Percentiles rank a stretch among this genome's conserved stretches.
Evolutionary conservation across 2,888 invertebrate genomes (phyloP).

Genomic region (Perizoma affinitatum): DNA sequence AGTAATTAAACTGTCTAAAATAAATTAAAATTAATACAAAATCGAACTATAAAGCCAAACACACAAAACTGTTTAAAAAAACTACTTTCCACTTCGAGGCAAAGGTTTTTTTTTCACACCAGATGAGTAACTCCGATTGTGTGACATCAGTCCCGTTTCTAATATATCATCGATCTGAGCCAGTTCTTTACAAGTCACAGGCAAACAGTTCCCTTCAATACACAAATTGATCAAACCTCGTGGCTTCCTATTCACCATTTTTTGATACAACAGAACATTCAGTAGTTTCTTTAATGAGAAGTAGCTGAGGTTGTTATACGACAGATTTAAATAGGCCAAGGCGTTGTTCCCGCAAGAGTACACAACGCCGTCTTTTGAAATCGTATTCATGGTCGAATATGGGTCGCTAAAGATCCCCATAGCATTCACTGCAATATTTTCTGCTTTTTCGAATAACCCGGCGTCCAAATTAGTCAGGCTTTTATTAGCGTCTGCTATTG

Average conservation of each 20-base stretch:
- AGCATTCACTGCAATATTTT: conserved; percentile 38
- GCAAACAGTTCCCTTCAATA: conserved; percentile 64
- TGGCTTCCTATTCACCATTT: conserved; percentile 44
- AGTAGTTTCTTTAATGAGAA: conserved; percentile 50
- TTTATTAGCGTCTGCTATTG: conserved; percentile 37
- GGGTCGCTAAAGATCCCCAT: conserved; percentile 54
- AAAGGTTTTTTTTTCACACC: conserved; percentile 5
- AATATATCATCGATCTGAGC: conserved; percentile 49
- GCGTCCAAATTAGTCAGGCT: conserved; percentile 39
- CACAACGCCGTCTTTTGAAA: conserved; percentile 36
- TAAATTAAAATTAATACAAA: conserved; percentile 8
- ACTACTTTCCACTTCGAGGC: conserved; percentile 12
- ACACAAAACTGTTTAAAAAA: conserved; percentile 2
- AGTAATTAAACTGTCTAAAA: conserved; percentile 2
- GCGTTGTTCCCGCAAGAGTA: conserved; percentile 60
- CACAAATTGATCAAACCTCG: conserved; percentile 57
- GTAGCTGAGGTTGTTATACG: conserved; percentile 59
- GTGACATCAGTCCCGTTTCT: conserved; percentile 13
- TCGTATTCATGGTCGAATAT: conserved; percentile 43
- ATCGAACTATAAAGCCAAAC: not conserved
- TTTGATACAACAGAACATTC: conserved; percentile 52
- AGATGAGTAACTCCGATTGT: not conserved
- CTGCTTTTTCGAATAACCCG: conserved; percentile 48
- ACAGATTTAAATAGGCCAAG: conserved; percentile 57
- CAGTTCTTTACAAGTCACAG: conserved; percentile 52